Conservation (phyloP, 2,797 vertebrate species). For the Syngnathus acus region DNA sequence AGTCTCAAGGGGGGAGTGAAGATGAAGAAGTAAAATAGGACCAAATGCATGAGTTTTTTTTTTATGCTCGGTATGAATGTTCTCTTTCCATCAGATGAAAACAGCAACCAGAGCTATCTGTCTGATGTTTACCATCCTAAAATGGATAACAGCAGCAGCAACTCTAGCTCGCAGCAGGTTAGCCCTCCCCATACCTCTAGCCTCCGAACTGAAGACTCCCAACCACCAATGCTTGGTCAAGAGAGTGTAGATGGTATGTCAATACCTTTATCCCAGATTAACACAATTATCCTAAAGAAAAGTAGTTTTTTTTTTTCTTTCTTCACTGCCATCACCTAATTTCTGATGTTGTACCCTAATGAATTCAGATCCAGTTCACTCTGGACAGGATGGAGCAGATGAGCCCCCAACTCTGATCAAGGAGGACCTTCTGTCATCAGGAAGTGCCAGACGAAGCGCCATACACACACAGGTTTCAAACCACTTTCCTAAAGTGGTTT, state of each 20-base stretch:
- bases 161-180: slow-evolving; percentile 89
- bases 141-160: slow-evolving; percentile 94
- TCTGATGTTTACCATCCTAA: slow-evolving; percentile 91
- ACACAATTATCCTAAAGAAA: background rate
- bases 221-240: slow-evolving; percentile 93
- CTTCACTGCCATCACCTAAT: slow-evolving; percentile 1
- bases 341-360: slow-evolving; percentile 22
- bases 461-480: slow-evolving; percentile 44
- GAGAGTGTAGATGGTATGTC: slow-evolving; percentile 87
- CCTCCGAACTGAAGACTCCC: slow-evolving; percentile 88
- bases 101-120: slow-evolving; percentile 96
- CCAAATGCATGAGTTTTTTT: background rate
- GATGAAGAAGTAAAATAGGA: background rate
- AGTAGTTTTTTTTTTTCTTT: background rate
- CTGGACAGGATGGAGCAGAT: slow-evolving; percentile 84
- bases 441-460: slow-evolving; percentile 68
- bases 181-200: slow-evolving; percentile 81
- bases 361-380: slow-evolving; percentile 65
- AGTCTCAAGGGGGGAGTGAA: slow-evolving; percentile 21
- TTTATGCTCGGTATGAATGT: slow-evolving; percentile 2
- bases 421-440: slow-evolving; percentile 82
- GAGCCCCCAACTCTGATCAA: slow-evolving; percentile 97
- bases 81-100: slow-evolving; percentile 79
- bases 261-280: background rate
- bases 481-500: background rate